Base-by-base conservation (phyloP, 2,797 vertebrate species). In the Apodemus agrarius region DNA sequence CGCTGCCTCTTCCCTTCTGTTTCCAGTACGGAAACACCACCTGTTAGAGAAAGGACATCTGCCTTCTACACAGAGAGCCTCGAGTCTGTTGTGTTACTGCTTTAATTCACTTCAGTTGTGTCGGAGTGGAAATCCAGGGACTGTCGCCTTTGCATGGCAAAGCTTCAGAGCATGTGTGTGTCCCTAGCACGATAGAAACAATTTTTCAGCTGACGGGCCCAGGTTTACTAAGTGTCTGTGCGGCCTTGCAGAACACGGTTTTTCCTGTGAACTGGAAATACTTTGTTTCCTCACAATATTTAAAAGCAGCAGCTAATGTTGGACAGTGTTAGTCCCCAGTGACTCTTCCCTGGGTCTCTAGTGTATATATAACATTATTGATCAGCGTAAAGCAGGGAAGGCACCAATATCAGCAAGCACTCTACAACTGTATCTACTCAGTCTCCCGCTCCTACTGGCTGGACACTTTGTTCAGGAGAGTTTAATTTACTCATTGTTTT, bases 61-160 rank as follows among this genome's bases (percentile, higher is more conserved):
- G 21, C 86, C 97, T 91, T 97, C 69, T 81, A 54, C 93, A 91
- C 83, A 95, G 89, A 95, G 89, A 85, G 17, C 81, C n/a, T 52
- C 22, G 40, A 4, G 19, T 61, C 89, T 61, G 46, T n/a, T 67
- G 57, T 4, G 1, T 59, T 78, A 43, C 46, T 57, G 46, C 81
- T 88, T 91, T 82, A 74, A 57, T 63, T 88, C 43, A 83, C 82
- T 79, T 94, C 49, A 69, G 22, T 67, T 88, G 40, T 89, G 82
- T 82, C 78, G 19, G 72, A 52, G n/a, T 94, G 87, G 91, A 90
- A 94, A 80, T 52, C 34, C 76, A 96, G 90, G 74, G 57, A 10
- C 37, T 83, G 31, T 24, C 34, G 24, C 75, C 31, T 92, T 81
- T 84, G 61, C 52, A 31, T 80, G 52, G 49, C 63, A 13, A 84